Conservation (phyloP, 2,888 invertebrate species). For the Euspilapteryx auroguttella region DNA sequence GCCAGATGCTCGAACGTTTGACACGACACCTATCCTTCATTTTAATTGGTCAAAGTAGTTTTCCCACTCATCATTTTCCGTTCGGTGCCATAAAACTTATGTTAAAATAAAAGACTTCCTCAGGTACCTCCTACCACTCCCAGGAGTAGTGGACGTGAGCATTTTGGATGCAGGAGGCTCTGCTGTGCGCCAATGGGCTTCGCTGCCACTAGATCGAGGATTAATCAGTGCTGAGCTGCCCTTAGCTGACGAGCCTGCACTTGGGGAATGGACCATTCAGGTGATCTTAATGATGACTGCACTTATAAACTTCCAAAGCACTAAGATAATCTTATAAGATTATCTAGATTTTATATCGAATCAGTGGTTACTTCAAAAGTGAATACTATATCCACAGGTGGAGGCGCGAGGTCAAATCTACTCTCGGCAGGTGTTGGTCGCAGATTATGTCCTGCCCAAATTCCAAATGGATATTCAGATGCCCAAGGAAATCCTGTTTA, state of each 20-base stretch:
- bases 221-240: constrained; percentile 76
- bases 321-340: no score
- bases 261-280: constrained; percentile 87
- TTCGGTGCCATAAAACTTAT: no score
- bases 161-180: constrained; percentile 62
- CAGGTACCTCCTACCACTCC: constrained; percentile 42
- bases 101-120: no score
- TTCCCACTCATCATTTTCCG: no score
- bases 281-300: constrained; percentile 13
- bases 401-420: constrained; percentile 60
- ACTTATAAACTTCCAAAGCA: neutral
- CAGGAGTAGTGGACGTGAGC: constrained; percentile 34
- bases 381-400: no score
- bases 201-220: constrained; percentile 68
- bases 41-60: no score
- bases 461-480: constrained; percentile 86
- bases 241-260: constrained; percentile 78
- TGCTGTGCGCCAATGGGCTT: constrained; percentile 78
- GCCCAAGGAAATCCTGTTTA: constrained; percentile 79
- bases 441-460: constrained; percentile 91
- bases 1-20: no score
- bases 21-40: no score
- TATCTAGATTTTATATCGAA: no score
- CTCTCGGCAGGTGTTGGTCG: constrained; percentile 76
- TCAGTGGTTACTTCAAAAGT: no score